phyloP scores from a whole-genome alignment of 2,797 vertebrate genomes.

The Gephyroberyx darwinii region DNA sequence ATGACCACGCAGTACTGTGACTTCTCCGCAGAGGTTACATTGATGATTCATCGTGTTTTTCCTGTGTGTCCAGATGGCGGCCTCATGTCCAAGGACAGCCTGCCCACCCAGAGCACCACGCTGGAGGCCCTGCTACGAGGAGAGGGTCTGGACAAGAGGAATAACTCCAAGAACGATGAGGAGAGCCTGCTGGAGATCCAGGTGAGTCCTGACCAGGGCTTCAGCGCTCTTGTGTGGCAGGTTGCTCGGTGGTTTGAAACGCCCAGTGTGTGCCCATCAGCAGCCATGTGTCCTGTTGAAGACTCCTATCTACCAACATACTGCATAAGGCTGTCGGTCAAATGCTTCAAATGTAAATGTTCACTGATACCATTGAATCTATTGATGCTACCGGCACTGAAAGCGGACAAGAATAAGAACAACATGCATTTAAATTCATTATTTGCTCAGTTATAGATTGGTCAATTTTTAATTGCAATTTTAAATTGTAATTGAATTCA shows the following conservation, averaged over 20 bases:
- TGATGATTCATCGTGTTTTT: constrained; percentile 20
- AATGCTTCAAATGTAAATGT: constrained; percentile 35
- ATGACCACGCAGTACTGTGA: not conserved
- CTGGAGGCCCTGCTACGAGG: constrained; percentile 95
- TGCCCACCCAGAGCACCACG: constrained; percentile 92
- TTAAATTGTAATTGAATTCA: no score
- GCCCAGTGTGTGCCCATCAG: not conserved
- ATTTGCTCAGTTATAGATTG: no score
- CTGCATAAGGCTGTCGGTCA: constrained; percentile 4
- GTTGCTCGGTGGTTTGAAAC: not conserved
- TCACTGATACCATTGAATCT: constrained; percentile 12
- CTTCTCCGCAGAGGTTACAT: constrained; percentile 4
- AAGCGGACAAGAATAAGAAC: constrained; percentile 3
- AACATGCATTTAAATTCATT: no score
- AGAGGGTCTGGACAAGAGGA: constrained; percentile 92
- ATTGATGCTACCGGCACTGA: constrained; percentile 21
- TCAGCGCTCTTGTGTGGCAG: not conserved
- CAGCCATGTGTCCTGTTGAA: no score
- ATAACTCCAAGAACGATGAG: constrained; percentile 89
- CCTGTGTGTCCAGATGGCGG: constrained; percentile 82
- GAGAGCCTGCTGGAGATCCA: constrained; percentile 96
- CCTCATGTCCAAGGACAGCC: constrained; percentile 88
- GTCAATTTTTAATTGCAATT: no score
- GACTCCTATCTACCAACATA: no score
- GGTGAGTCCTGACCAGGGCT: constrained; percentile 73